These are phyloP conservation scores for Enteromius unitaeniatus DNA, from an alignment of 2,797 vertebrate species.

Conservation along the genomic window DNA sequence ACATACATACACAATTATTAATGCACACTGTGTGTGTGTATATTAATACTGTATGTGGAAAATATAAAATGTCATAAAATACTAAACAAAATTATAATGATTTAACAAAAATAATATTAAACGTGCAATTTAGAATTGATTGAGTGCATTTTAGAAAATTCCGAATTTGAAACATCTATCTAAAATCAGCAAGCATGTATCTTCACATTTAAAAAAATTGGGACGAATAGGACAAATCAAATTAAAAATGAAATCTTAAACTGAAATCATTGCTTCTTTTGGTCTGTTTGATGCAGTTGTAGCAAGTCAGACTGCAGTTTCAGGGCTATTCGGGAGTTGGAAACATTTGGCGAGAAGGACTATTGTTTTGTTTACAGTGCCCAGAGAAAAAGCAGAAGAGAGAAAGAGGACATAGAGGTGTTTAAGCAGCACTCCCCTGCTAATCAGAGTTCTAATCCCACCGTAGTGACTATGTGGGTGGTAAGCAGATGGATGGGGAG, in stretches of 20 bases:
- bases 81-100: not conserved
- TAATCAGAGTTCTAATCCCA: constrained; percentile 83
- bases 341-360: not conserved
- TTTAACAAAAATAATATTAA: not conserved
- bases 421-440: constrained; percentile 80
- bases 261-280: not conserved
- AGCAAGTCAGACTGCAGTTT: constrained; percentile 1
- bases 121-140: not conserved
- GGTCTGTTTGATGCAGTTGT: not conserved
- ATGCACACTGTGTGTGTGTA: not conserved
- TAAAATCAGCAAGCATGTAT: not conserved
- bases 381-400: constrained; percentile 32
- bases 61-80: not conserved
- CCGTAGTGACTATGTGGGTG: constrained; percentile 81
- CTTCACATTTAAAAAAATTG: not conserved
- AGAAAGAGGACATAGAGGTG: constrained; percentile 72
- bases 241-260: not conserved
- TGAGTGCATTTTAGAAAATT: not conserved
- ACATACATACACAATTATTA: not conserved
- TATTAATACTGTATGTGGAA: not conserved
- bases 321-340: not conserved
- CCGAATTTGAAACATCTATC: not conserved
- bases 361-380: constrained; percentile 30
- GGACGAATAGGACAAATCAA: not conserved
- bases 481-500: constrained; percentile 81